phyloP scores from a whole-genome alignment of 1,140 invertebrate genomes.

The Orussus abietinus region DNA sequence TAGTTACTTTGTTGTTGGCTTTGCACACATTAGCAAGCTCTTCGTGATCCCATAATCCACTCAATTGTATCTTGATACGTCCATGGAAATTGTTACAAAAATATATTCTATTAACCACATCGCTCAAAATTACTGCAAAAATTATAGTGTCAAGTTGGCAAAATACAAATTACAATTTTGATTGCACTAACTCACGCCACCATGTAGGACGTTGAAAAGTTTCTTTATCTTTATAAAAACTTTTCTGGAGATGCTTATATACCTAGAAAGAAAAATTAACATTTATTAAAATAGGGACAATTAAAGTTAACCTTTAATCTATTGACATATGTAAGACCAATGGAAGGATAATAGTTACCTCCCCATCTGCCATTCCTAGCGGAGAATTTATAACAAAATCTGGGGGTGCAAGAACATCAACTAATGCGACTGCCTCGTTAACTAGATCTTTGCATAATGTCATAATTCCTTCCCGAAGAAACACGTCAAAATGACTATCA shows the following conservation, averaged over 20 bases:
- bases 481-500: constrained; percentile 42
- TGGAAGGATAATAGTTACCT: constrained; percentile 55
- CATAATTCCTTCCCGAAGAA: constrained; percentile 63
- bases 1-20: too few species aligned
- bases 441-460: constrained; percentile 69
- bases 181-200: constrained; percentile 68
- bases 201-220: constrained; percentile 71
- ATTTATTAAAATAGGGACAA: constrained; percentile 3
- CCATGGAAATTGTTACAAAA: too few species aligned
- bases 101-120: too few species aligned
- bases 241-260: constrained; percentile 78
- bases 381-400: constrained; percentile 86
- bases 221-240: constrained; percentile 66
- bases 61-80: too few species aligned
- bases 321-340: constrained; percentile 5
- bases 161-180: constrained; percentile 37
- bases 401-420: constrained; percentile 82
- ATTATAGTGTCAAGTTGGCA: too few species aligned
- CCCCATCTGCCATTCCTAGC: constrained; percentile 77
- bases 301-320: background rate
- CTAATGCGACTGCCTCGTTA: constrained; percentile 71
- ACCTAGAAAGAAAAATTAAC: constrained; percentile 56
- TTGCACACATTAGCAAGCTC: too few species aligned
- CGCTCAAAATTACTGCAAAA: too few species aligned
- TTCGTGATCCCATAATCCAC: too few species aligned